phyloP scores from a whole-genome alignment of 2,888 invertebrate species.

The Euphydryas editha region DNA sequence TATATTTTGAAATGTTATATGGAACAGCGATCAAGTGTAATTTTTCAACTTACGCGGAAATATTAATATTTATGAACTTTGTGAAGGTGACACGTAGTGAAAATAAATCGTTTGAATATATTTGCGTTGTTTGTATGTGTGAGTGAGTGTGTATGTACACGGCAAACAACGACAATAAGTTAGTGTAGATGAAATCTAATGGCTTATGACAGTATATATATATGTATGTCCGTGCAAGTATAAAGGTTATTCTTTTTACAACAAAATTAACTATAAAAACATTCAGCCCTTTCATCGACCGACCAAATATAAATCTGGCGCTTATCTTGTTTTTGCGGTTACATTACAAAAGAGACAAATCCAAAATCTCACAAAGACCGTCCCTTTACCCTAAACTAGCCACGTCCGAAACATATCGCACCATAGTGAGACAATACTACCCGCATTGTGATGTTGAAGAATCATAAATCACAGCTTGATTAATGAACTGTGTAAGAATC shows the following conservation, averaged over 20 bases:
- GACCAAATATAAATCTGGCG: constrained; percentile 23
- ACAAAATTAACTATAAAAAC: not conserved
- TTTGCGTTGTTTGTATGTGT: too few species aligned
- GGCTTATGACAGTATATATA: too few species aligned
- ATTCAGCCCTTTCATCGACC: constrained; percentile 22
- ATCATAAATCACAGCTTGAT: constrained; percentile 75
- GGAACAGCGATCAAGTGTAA: not conserved
- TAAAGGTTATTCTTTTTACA: too few species aligned
- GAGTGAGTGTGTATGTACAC: too few species aligned
- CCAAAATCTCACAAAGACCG: constrained; percentile 33
- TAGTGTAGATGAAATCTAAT: too few species aligned
- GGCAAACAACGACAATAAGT: too few species aligned
- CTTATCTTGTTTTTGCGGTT: constrained; percentile 40
- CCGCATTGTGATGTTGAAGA: constrained; percentile 49
- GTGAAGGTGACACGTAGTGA: too few species aligned
- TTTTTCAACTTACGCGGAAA: not conserved
- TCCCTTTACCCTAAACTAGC: constrained; percentile 44
- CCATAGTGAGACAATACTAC: constrained; percentile 43
- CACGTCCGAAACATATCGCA: constrained; percentile 43
- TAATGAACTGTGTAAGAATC: constrained; percentile 60
- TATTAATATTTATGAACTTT: too few species aligned
- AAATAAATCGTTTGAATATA: too few species aligned
- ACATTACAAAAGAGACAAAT: constrained; percentile 28
- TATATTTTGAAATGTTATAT: too few species aligned
- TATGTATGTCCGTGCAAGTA: too few species aligned